phyloP scores from a whole-genome alignment of 2,888 invertebrate species.

The Pyrrhia umbra region DNA sequence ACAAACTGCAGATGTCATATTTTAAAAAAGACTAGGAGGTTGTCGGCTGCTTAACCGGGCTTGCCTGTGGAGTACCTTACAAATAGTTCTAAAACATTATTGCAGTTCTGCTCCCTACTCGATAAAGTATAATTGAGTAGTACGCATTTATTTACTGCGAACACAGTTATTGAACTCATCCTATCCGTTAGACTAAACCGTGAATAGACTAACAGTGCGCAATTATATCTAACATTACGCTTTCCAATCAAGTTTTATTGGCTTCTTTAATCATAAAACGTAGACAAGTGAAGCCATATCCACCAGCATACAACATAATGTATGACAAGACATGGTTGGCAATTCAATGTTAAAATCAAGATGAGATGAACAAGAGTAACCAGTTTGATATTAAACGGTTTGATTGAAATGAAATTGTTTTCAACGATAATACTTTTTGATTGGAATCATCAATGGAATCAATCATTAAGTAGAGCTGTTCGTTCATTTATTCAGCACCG shows the following conservation, averaged over 20 bases:
- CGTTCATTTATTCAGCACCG: too few relatives aligned
- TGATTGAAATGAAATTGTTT: not conserved
- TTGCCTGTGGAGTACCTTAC: too few relatives aligned
- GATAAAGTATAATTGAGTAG: slow-evolving; percentile 3
- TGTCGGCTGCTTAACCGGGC: too few relatives aligned
- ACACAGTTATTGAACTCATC: not conserved
- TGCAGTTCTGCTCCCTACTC: not conserved
- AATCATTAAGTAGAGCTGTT: too few relatives aligned
- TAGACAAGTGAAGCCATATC: slow-evolving; percentile 29
- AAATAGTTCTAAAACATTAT: too few relatives aligned
- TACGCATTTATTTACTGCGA: not conserved
- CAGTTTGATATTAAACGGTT: not conserved
- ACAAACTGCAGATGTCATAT: too few relatives aligned
- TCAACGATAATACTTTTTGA: too few relatives aligned
- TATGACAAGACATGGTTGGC: not conserved
- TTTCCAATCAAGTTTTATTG: slow-evolving; percentile 47
- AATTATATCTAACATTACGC: slow-evolving; percentile 9
- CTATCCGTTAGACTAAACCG: not conserved
- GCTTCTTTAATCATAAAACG: slow-evolving; percentile 34
- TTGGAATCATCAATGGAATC: too few relatives aligned
- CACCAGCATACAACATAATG: slow-evolving; percentile 5
- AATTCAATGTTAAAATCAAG: slow-evolving; percentile 12
- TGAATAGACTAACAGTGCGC: not conserved
- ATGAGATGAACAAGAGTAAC: not conserved
- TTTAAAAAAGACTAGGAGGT: too few relatives aligned